Base-by-base conservation (phyloP, 2,888 invertebrate species). In the Arctia plantaginis region DNA sequence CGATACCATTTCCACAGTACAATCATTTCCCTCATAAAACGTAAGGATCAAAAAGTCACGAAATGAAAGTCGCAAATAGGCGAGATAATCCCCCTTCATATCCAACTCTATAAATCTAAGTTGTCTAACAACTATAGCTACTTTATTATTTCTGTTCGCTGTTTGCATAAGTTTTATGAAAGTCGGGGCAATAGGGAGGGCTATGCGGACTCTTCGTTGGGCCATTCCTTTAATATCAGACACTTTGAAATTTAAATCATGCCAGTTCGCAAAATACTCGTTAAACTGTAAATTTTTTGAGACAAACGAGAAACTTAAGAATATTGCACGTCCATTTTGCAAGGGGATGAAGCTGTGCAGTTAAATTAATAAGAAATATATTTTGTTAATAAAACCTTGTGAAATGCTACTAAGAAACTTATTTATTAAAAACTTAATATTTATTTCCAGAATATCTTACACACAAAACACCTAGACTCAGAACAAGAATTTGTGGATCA, bases 131-230 rank as follows among this genome's bases (percentile, higher is more conserved):
- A 83, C 83, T 82, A 81, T 81, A 80, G 66, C 77, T 83, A 87
- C 83, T 85, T 83, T 85, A 88, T 89, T 87, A 87, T 87, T 82
- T 78, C 77, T 78, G 77, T 51, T 65, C 71, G 80, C 75, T 87
- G 87, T 89, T 89, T 88, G 89, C 84, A 85, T 87, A 87, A 88
- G 87, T 88, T 88, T 85, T 86, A 86, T 88, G 82, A 85, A 87
- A 82, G 78, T 76, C 74, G 69, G 75, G 66, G 80, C 78, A 81
- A 82, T 83, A 79, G 84, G 81, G 39, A 82, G 41, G 68, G 72
- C 80, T 72, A 80, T 73, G 75, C 75, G 73, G 76, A 71, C 74
- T 78, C 51, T 75, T 83, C 77, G 71, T 75, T 79, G 78, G 81
- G 79, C 79, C 83, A 77, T 86, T 85, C 80, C 84, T 85, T 82